Base-by-base conservation (phyloP, 2,888 invertebrate species). In the Epinotia brunnichana region DNA sequence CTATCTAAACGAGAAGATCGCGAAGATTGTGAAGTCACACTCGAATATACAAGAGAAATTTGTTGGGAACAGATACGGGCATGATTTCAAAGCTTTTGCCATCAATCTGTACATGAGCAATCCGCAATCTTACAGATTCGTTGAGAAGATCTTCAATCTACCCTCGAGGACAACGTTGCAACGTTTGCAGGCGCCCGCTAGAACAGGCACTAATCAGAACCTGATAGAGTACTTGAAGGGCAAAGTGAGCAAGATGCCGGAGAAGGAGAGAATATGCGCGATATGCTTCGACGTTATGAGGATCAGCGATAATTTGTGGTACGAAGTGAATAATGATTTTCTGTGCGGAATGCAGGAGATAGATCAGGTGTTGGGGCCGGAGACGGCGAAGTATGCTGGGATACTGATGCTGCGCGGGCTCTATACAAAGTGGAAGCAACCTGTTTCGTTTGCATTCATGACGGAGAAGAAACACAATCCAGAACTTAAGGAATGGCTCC, bases 221-320 rank as follows among this genome's bases (percentile, higher is more conserved):
- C 24, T 72, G 21, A 67, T 72, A 3, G 24, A 67, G 1, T 24
- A 57, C 44, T 56, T 72, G 11, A 61, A 48, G 5, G 41, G 44
- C 0, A 72, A 72, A 29, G 71, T 72, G 10, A 9, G 35, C 9
- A 44, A 54, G 2, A 72, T 72, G 71, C 48, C 44, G 1, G 71
- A 61, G 4, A 72, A 67, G 13, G 67, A 72, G 13, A 72, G 67
- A 35, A 3, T 67, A 19, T 72, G 71, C 35, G 51, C 71, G 4
- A 56, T 72, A 29, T 67, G 71, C 19, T 72, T 72, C 10, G 71
- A 67, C 3, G 60, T 61, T n/a, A 72, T 61, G 61, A 29, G 41
- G 0, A 29, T 67, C 3, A 67, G 61, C n/a, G 61, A 61, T 4
- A 72, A 72, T 61, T 35, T 72, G 35, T 64, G 64, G 64, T 64